Evolutionary conservation across 2,113 vertebrate species (phyloP).

Genomic region (Protobothrops flavoviridis): DNA sequence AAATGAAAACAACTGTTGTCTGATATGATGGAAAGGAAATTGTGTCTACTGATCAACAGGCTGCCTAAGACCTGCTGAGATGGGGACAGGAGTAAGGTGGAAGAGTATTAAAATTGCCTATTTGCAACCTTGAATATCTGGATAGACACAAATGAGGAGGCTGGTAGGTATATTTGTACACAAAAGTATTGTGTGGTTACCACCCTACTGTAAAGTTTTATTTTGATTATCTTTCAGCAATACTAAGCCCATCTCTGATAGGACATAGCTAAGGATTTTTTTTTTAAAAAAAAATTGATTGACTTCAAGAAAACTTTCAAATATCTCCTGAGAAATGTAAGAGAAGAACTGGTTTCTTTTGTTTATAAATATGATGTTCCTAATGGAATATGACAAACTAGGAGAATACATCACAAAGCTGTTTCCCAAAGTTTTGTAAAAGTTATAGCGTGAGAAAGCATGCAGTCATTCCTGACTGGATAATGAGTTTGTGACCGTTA

Average conservation of each 20-base stretch:
- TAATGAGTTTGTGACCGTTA: not conserved
- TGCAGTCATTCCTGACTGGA: not conserved
- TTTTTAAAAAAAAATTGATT: not conserved
- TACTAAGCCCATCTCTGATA: too few species aligned
- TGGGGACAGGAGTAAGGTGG: not conserved
- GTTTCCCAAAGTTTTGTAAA: not conserved
- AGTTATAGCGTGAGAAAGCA: not conserved
- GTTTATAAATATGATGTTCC: not conserved
- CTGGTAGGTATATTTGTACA: not conserved
- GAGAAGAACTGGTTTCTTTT: not conserved
- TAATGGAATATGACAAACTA: not conserved
- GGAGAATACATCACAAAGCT: not conserved
- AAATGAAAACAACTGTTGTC: not conserved
- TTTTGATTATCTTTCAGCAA: not conserved
- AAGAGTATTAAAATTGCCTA: not conserved
- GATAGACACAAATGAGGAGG: not conserved
- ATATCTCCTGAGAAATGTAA: not conserved
- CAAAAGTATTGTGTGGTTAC: not conserved
- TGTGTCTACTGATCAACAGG: not conserved
- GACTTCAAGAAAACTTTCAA: not conserved
- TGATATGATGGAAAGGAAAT: not conserved
- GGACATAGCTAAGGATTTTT: not conserved
- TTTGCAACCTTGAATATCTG: not conserved
- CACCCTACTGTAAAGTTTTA: not conserved
- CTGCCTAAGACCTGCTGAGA: not conserved